Evolutionary conservation across 2,888 invertebrate genomes (phyloP).

Genomic region (Apodemia duryi): DNA sequence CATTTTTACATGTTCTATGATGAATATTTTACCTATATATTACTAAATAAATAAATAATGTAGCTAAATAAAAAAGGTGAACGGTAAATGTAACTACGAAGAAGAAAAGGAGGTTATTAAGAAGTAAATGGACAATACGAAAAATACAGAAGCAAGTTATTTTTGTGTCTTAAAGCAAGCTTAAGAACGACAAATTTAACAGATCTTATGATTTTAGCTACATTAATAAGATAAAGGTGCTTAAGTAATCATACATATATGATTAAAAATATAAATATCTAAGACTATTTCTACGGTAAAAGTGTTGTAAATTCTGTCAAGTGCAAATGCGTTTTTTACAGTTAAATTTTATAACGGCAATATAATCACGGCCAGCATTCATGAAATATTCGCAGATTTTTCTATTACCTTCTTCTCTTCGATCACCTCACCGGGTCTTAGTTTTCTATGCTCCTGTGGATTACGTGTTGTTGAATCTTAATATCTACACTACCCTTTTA

Average conservation of each 20-base stretch:
- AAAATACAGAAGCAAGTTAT: too few species aligned
- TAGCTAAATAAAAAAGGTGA: neutral
- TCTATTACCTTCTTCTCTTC: slow-evolving; percentile 95
- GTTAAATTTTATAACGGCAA: slow-evolving; percentile 74
- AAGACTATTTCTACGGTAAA: slow-evolving; percentile 42
- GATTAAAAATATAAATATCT: slow-evolving; percentile 51
- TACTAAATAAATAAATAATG: neutral
- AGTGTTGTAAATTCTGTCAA: slow-evolving; percentile 61
- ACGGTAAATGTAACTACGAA: too few species aligned
- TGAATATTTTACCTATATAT: neutral
- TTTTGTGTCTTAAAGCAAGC: too few species aligned
- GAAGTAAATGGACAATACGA: neutral
- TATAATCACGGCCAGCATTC: slow-evolving; percentile 69
- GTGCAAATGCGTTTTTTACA: slow-evolving; percentile 64
- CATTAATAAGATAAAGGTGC: too few species aligned
- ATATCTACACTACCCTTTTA: slow-evolving; percentile 53
- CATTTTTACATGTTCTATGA: neutral
- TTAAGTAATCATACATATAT: too few species aligned
- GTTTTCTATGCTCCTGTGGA: slow-evolving; percentile 91
- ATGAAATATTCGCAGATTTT: slow-evolving; percentile 59
- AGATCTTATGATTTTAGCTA: too few species aligned
- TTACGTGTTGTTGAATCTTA: slow-evolving; percentile 74
- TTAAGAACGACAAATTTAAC: too few species aligned
- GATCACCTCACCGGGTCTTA: slow-evolving; percentile 95
- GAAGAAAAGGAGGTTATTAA: too few species aligned